A percentile compares a stretch with the other conserved stretches of the same genome.
Evolutionary conservation across 2,888 invertebrate species (phyloP).

Genomic region (Adelphocoris suturalis): DNA sequence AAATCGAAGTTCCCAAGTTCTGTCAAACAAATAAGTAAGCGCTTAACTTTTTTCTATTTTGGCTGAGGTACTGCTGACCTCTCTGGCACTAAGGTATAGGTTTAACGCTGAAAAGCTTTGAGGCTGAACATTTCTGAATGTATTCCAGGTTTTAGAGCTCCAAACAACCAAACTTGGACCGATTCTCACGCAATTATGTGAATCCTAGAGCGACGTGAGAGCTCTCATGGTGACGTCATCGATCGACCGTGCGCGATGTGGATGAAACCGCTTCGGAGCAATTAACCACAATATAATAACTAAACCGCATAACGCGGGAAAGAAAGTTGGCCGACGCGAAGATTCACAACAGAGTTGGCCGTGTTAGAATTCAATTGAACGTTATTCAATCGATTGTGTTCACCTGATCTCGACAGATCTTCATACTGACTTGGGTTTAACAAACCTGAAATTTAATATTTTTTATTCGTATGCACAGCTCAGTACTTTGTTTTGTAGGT

Average conservation of each 20-base stretch:
- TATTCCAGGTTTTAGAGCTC: not conserved
- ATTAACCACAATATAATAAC: not conserved
- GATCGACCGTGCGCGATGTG: not conserved
- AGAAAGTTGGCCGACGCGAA: not conserved
- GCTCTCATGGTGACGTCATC: not conserved
- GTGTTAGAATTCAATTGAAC: not conserved
- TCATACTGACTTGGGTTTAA: no score
- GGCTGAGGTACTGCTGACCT: no score
- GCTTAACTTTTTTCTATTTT: no score
- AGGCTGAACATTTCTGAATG: no score
- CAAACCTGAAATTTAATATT: no score
- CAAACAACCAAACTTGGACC: not conserved
- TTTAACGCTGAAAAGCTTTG: no score
- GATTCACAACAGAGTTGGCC: not conserved
- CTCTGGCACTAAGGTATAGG: no score
- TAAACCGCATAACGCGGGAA: not conserved
- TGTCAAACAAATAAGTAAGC: no score
- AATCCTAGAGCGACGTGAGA: not conserved
- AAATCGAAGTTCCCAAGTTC: no score
- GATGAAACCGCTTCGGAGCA: no score
- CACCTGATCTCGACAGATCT: not conserved
- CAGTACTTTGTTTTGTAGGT: no score
- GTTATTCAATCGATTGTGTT: constrained; percentile 7
- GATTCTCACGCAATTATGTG: constrained; percentile 3
- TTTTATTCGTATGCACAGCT: no score